Conservation (phyloP, 2,888 invertebrate species). For the Epistrophe grossulariae region DNA sequence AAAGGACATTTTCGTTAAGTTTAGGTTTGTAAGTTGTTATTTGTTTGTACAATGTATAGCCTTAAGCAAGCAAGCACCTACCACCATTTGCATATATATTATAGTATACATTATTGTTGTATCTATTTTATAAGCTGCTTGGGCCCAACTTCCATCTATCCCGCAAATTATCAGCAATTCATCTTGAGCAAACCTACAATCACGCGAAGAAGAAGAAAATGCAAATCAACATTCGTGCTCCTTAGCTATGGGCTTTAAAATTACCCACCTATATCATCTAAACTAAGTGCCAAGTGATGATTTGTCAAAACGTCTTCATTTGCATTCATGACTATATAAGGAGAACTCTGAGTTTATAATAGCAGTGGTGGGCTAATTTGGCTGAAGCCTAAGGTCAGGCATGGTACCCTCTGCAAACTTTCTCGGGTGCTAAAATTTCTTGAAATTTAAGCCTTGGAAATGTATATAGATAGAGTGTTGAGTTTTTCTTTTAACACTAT, state of each 20-base stretch:
- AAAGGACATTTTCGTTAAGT: too few species aligned
- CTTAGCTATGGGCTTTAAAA: conserved; percentile 16
- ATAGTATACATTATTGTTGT: too few species aligned
- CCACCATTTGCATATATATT: too few species aligned
- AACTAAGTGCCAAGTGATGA: conserved; percentile 56
- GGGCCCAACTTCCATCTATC: conserved; percentile 10
- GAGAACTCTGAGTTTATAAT: conserved; percentile 23
- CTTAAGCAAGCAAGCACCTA: too few species aligned
- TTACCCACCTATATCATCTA: conserved; percentile 32
- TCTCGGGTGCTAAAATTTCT: conserved; percentile 49
- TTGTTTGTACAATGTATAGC: too few species aligned
- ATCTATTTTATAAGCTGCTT: conserved; percentile 8
- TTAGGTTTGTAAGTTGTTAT: too few species aligned
- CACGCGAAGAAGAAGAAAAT: not conserved
- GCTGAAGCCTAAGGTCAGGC: conserved; percentile 32
- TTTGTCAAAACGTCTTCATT: conserved; percentile 66
- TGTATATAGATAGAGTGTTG: conserved; percentile 15
- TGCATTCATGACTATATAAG: conserved; percentile 37
- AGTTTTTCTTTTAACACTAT: not conserved
- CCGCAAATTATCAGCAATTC: conserved; percentile 59
- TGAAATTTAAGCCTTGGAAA: conserved; percentile 17
- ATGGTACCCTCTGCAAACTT: conserved; percentile 18
- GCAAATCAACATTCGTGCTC: conserved; percentile 1
- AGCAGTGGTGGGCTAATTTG: conserved; percentile 30
- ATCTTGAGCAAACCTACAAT: conserved; percentile 42